Evolutionary conservation across 1,140 invertebrate genomes (phyloP).

Genomic region (Ceratoteleas bidentatus): DNA sequence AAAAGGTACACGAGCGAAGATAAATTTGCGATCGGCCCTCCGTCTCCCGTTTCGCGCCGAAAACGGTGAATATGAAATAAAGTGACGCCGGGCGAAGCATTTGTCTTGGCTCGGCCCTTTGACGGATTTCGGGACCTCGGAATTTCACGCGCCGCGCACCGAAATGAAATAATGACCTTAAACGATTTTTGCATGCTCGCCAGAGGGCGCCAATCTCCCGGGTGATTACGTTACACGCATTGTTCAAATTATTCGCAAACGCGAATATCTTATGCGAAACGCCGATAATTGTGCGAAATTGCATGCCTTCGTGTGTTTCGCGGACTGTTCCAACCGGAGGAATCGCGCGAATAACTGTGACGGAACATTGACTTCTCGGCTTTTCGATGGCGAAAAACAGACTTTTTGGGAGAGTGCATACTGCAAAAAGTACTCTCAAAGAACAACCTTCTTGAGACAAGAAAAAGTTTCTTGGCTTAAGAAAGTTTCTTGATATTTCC

Average conservation of each 20-base stretch:
- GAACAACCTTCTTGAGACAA: no score
- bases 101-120: constrained; percentile 19
- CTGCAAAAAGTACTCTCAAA: no score
- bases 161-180: constrained; percentile 15
- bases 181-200: constrained; percentile 34
- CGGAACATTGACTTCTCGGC: no score
- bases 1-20: constrained; percentile 19
- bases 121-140: constrained; percentile 20
- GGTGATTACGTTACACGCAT: constrained; percentile 24
- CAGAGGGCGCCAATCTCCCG: constrained; percentile 29
- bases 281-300: constrained; percentile 33
- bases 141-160: constrained; percentile 24
- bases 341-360: constrained; percentile 8
- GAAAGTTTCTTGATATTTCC: no score
- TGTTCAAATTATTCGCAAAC: constrained; percentile 29
- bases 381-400: no score
- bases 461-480: no score
- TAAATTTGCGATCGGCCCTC: constrained; percentile 20
- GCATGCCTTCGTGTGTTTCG: constrained; percentile 26
- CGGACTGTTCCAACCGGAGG: constrained; percentile 5
- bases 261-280: constrained; percentile 6
- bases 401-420: no score
- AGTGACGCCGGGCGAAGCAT: no score
- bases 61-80: no score
- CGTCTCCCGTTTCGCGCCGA: background rate